Base-by-base conservation (phyloP, 1,140 invertebrate species). In the Zaprionus lachaisei region DNA sequence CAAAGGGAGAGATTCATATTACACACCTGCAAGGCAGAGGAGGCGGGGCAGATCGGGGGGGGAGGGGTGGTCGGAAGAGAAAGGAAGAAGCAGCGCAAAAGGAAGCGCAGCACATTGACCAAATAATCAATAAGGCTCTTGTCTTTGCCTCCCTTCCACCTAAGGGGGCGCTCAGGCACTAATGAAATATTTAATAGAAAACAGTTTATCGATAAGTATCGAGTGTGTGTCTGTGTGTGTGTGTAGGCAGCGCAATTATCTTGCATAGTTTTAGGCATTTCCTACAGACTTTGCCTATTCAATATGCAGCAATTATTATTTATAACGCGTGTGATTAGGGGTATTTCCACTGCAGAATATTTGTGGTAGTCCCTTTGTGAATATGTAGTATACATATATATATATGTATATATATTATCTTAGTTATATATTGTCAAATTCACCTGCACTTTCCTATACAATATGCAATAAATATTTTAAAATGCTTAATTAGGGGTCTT, bases 1-100 rank as follows among this genome's bases (percentile, higher is more conserved):
- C 7, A 31, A 31, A 22, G 20, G 28, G 28, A 38, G 60, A 80
- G 81, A 80, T 81, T 83, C 81, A 67, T 63, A 65, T 82, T 81
- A 79, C 77, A 83, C 81, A 83, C 81, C 81, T 83, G 81, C 41
- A 11, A 38, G 20, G 6, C 12, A 14, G 12, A 51, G 12, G 24
- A 57, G 74, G 56, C 77, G 58, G 15, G 22, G 9, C 4, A 44
- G n/a, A 9, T 63, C 47, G 17, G 61, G 1, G 20, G 4, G 24
- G 12, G n/a, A n/a, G n/a, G n/a, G n/a, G n/a, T n/a, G n/a, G n/a
- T 1, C 2, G 31, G 41, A 2, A 34, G 26, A 17, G 55, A 57
- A 17, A 17, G 2, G 9, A 15, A 31, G 7, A 31, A 57, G 17
- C 6, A 22, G 14, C n/a, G 31, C n/a, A 37, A 58, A 20, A 34